Percentiles rank a stretch among this genome's conserved stretches.
phyloP scores from a whole-genome alignment of 2,888 invertebrate species.

The Pyrochroa serraticornis region DNA sequence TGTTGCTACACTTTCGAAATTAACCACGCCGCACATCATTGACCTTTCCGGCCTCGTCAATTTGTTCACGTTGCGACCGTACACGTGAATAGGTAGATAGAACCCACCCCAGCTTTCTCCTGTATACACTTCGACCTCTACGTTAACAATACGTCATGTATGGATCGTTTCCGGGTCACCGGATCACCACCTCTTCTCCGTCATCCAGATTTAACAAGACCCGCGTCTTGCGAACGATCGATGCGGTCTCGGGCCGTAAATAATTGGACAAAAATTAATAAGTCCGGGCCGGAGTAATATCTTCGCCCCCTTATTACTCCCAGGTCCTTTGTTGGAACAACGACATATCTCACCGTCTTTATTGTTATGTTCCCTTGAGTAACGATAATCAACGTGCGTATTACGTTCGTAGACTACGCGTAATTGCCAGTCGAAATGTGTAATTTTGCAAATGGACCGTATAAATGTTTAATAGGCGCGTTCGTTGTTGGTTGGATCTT shows the following conservation, averaged over 20 bases:
- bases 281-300: slow-evolving; percentile 11
- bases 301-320: slow-evolving; percentile 20
- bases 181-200: not conserved
- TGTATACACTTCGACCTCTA: slow-evolving; percentile 18
- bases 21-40: too few species aligned
- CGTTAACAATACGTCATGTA: slow-evolving; percentile 35
- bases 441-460: slow-evolving; percentile 43
- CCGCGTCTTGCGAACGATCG: not conserved
- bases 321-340: slow-evolving; percentile 34
- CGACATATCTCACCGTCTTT: slow-evolving; percentile 41
- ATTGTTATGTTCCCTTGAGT: slow-evolving; percentile 38
- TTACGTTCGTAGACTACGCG: slow-evolving; percentile 40
- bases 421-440: slow-evolving; percentile 43
- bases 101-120: slow-evolving; percentile 22
- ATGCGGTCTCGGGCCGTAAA: slow-evolving; percentile 3
- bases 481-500: slow-evolving; percentile 35
- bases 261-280: slow-evolving; percentile 8
- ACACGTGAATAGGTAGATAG: slow-evolving; percentile 3
- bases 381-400: slow-evolving; percentile 41
- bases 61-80: too few species aligned
- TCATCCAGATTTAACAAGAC: slow-evolving; percentile 3
- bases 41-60: too few species aligned
- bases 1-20: too few species aligned
- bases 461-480: slow-evolving; percentile 42
- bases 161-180: slow-evolving; percentile 25